Evolutionary conservation across 37 sponge, comb jelly and placozoan species (phyloP).

Genomic region (Halichondria panicea): DNA sequence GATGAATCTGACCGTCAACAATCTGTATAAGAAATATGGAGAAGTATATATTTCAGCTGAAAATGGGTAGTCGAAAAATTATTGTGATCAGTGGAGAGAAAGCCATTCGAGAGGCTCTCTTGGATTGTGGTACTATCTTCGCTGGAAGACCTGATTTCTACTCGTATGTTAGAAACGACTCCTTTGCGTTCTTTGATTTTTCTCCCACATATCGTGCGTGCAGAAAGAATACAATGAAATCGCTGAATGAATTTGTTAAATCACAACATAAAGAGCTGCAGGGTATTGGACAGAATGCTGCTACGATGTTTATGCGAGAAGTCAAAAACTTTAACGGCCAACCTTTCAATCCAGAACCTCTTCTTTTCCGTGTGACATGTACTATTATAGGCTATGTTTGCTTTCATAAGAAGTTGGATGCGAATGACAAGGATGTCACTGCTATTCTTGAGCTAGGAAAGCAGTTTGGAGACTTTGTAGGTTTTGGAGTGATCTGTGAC

Average conservation of each 20-base stretch:
- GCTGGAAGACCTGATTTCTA: conserved; percentile 54
- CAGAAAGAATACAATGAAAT: conserved; percentile 21
- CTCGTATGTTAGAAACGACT: background rate
- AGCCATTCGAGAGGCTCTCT: conserved; percentile 23
- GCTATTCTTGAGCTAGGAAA: background rate
- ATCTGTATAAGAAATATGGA: conserved; percentile 26
- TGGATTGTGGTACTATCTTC: conserved; percentile 7
- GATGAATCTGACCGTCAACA: conserved; percentile 33
- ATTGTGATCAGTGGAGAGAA: conserved; percentile 39
- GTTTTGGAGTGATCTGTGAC: conserved; percentile 33
- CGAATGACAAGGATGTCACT: conserved; percentile 9
- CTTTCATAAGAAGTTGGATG: conserved; percentile 26
- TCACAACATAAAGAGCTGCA: conserved; percentile 19
- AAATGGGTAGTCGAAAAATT: conserved; percentile 30
- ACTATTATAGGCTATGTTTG: conserved; percentile 47
- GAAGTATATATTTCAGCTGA: conserved; percentile 45
- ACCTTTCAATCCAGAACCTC: conserved; percentile 27
- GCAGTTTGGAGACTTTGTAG: conserved; percentile 4
- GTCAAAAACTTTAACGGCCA: background rate
- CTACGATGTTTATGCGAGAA: background rate
- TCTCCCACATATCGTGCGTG: conserved; percentile 9
- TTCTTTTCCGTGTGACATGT: conserved; percentile 1
- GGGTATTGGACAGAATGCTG: conserved; percentile 36
- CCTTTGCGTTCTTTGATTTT: conserved; percentile 14
- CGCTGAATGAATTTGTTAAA: conserved; percentile 16